Percentiles rank a stretch among this genome's conserved stretches.
Conservation (phyloP, 2,797 vertebrate genomes). For the Bucorvus abyssinicus region DNA sequence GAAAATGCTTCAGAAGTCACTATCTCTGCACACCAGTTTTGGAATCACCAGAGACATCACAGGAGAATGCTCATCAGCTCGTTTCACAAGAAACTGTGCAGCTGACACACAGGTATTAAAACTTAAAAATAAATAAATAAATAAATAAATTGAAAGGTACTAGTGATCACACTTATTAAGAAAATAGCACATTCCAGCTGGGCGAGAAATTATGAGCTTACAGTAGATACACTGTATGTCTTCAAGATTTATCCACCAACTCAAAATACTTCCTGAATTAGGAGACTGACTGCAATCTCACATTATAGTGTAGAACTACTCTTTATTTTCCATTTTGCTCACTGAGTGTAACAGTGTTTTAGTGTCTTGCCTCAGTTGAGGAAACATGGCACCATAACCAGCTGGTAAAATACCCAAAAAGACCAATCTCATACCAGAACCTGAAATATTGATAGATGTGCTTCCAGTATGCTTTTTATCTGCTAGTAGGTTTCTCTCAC, state of each 20-base stretch:
- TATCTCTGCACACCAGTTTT: background rate
- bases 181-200: background rate
- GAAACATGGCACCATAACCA: background rate
- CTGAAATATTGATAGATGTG: background rate
- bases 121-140: background rate
- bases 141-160: background rate
- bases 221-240: rapidly evolving
- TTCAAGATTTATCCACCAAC: background rate
- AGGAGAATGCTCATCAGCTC: background rate
- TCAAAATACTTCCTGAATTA: background rate
- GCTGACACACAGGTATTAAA: background rate
- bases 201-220: background rate
- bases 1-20: background rate
- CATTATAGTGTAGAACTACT: background rate
- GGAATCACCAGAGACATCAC: background rate
- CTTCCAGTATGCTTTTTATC: background rate
- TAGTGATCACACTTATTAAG: background rate
- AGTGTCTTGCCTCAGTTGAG: background rate
- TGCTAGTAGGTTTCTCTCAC: background rate
- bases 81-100: background rate
- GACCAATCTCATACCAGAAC: background rate
- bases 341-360: background rate
- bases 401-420: background rate
- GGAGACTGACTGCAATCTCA: background rate
- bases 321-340: background rate